Base-by-base conservation (phyloP, 2,113 vertebrate genomes). In the Stomatorhinus ivindoensis region DNA sequence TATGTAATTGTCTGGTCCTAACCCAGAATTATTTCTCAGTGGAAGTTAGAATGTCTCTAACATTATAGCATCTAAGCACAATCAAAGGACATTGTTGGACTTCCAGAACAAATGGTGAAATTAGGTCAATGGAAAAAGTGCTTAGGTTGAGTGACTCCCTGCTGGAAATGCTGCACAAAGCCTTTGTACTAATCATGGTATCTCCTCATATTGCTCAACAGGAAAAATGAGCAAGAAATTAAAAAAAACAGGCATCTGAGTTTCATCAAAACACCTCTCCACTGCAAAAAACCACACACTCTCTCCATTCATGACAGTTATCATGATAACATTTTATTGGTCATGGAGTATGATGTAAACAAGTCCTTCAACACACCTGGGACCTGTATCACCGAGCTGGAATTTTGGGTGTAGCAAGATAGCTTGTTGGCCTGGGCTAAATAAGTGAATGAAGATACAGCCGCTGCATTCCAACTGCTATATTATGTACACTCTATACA, bases 31-130 rank as follows among this genome's bases (percentile, higher is more conserved):
- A 65, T 88, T 46, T 89, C 51, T 80, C 91, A 47, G 80, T 19
- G 51, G 85, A 89, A 87, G 91, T 88, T 87, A 58, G 91, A 21
- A 93, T 92, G 92, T 92, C 92, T 92, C 91, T 91, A 50, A 89
- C 39, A 46, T 92, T 91, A 91, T 91, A 73, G 91, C n/a, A 89
- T 92, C 87, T 86, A 89, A 24, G 21, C 90, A 89, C 86, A 91
- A 83, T 39, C 10, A 65, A 42, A 48, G 50, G 84, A 46, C 47
- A 3, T 69, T 58, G 47, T 7, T 53, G 58, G 50, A 51, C 89
- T 83, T 93, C 92, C 92, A 92, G 92, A 90, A 87, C 39, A 91
- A 92, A 92, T 90, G 85, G 21, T 86, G 84, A 91, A 94, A 93
- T 87, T 90, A 87, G 93, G 92, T 93, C 92, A 94, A 87, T 53